phyloP scores from a whole-genome alignment of 2,888 invertebrate genomes.

The Drosophila atripex region DNA sequence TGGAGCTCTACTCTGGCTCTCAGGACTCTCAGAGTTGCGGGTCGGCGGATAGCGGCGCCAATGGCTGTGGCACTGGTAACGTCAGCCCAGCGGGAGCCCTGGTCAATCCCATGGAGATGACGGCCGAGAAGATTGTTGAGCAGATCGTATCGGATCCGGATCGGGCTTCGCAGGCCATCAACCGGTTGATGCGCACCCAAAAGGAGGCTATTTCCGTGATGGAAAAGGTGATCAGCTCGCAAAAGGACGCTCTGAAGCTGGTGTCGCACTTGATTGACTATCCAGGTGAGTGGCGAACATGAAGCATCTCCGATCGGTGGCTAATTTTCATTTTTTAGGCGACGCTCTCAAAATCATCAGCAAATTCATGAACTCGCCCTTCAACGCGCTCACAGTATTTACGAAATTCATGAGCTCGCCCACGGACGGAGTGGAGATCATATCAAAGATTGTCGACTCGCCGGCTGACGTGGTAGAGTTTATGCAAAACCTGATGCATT shows the following conservation, averaged over 20 bases:
- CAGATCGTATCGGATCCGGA: slow-evolving; percentile 82
- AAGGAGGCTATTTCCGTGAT: slow-evolving; percentile 80
- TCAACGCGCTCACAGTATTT: slow-evolving; percentile 84
- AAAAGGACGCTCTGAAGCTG: slow-evolving; percentile 82
- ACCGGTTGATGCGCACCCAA: slow-evolving; percentile 82
- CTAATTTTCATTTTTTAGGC: slow-evolving; percentile 57
- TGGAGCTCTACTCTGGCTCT: slow-evolving; percentile 60
- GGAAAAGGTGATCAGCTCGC: slow-evolving; percentile 82
- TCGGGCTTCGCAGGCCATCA: slow-evolving; percentile 82
- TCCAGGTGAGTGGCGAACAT: slow-evolving; percentile 70
- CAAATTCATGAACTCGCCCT: slow-evolving; percentile 84
- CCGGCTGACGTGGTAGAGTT: slow-evolving; percentile 84
- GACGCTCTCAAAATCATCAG: slow-evolving; percentile 84
- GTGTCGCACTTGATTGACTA: slow-evolving; percentile 83
- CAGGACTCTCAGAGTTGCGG: slow-evolving; percentile 82
- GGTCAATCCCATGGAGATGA: slow-evolving; percentile 75
- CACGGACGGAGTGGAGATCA: slow-evolving; percentile 84
- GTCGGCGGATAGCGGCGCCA: slow-evolving; percentile 76
- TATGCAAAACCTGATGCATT: slow-evolving; percentile 83
- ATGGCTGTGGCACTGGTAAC: slow-evolving; percentile 26
- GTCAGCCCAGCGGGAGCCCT: slow-evolving; percentile 49
- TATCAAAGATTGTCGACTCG: slow-evolving; percentile 83
- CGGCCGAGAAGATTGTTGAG: slow-evolving; percentile 82
- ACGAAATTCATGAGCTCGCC: slow-evolving; percentile 84
- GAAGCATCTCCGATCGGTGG: neutral